phyloP scores from a whole-genome alignment of 1,140 invertebrate genomes.

The Psix sp. region DNA sequence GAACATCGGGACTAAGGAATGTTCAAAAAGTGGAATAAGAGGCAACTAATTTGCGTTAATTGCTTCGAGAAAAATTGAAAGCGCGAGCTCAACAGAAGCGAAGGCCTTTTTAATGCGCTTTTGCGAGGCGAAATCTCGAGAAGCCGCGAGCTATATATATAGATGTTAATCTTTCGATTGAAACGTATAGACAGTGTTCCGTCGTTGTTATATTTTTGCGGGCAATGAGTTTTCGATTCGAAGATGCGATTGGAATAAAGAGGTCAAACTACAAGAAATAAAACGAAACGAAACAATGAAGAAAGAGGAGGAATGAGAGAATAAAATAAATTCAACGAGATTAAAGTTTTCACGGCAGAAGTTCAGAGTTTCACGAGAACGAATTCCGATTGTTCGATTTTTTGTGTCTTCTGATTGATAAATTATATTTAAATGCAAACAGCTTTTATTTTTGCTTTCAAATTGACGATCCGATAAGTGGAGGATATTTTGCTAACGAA shows the following conservation, averaged over 20 bases:
- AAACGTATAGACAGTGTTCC: constrained; percentile 11
- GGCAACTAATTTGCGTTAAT: constrained; percentile 72
- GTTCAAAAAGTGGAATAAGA: constrained; percentile 59
- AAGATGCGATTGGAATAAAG: constrained; percentile 44
- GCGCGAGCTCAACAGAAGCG: constrained; percentile 64
- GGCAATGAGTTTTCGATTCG: constrained; percentile 19
- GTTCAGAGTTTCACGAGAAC: not conserved
- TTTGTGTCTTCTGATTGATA: not conserved
- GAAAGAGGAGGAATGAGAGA: constrained; percentile 11
- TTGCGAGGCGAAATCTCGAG: constrained; percentile 60
- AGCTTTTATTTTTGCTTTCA: no score
- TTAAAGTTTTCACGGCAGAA: constrained; percentile 32
- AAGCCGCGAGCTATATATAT: constrained; percentile 26
- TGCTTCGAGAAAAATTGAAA: constrained; percentile 68
- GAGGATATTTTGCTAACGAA: no score
- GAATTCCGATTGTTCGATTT: not conserved
- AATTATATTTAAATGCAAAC: no score
- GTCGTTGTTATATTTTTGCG: constrained; percentile 16
- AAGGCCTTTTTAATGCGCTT: constrained; percentile 66
- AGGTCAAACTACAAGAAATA: constrained; percentile 29
- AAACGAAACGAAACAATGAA: constrained; percentile 28
- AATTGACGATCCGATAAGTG: no score
- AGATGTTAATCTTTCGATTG: constrained; percentile 22
- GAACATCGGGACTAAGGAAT: constrained; percentile 33
- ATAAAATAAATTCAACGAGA: constrained; percentile 24